Conservation (phyloP, 2,113 vertebrate genomes). For the Anolis carolinensis region DNA sequence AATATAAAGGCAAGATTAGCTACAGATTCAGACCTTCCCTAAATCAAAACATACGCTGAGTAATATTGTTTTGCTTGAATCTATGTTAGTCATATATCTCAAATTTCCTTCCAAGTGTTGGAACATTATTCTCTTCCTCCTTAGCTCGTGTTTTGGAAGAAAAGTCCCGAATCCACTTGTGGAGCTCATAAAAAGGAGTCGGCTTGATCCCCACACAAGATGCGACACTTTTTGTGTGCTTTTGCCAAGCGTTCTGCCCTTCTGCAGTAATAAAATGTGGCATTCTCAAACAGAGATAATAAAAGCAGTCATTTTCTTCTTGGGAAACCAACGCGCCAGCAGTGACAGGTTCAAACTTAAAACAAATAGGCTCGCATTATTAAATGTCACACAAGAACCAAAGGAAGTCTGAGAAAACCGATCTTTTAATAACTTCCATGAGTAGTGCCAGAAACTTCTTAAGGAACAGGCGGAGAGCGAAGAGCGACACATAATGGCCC, state of each 20-base stretch:
- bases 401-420: not conserved
- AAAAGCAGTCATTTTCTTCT: slow-evolving; percentile 2
- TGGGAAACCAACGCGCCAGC: not conserved
- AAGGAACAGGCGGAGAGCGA: not conserved
- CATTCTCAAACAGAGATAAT: not conserved
- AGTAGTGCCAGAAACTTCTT: not conserved
- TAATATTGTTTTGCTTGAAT: slow-evolving; percentile 25
- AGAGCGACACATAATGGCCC: no score
- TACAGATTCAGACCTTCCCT: slow-evolving; percentile 2
- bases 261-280: not conserved
- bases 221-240: not conserved
- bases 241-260: not conserved
- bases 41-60: not conserved
- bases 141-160: not conserved
- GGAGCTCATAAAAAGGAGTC: not conserved
- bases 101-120: not conserved
- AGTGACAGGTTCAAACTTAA: not conserved
- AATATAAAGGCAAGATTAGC: slow-evolving; percentile 2
- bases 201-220: slow-evolving; percentile 16
- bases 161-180: not conserved
- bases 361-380: not conserved
- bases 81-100: slow-evolving; percentile 8
- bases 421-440: slow-evolving; percentile 10
- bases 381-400: not conserved
- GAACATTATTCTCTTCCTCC: not conserved